Evolutionary conservation across 2,888 invertebrate species (phyloP), one percentile per base, ranked within the genome.

Genomic region (Melangyna quadrimaculata): DNA sequence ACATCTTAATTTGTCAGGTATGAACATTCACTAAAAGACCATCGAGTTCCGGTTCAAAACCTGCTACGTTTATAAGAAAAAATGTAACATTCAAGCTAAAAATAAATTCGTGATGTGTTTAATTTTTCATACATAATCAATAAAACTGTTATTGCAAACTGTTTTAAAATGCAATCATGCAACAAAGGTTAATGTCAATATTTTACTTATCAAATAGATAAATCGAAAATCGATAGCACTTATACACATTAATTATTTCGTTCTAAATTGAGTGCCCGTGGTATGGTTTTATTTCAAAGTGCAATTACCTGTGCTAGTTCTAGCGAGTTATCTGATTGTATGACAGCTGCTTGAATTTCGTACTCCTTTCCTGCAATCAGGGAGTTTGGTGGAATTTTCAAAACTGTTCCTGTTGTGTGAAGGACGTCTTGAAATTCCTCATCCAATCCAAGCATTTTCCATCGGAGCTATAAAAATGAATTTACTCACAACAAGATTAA

Each of bases 381-480:
- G 1, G 87, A 83, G 35, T 88, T 88, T 22, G 88, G 65, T 40
- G 89, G 88, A 69, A 89, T 69, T 35, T 80, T 78, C 32, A 89
- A 73, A 2, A 72, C 77, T 7, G 55, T 69, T 27, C 83, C 80
- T 10, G 88, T 88, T 14, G 87, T 88, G 17, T 81, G 88, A 27
- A 87, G 82, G 43, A 88, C 72, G 3, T 87, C 87, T 55, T 87
- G 82, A 51, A 88, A 88, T 14, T 87, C 87, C 7, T 88, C 88
- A 7, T 88, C 88, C 43, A 88, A 83, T 27, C 87, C 88, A 8
- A 79, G 74, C 75, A 89, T 81, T 84, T 87, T 88, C 89, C 89
- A 89, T 10, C 73, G 78, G 14, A 87, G 10, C 87, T 87, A 10
- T 4, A 43, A 19, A 32, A 24, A n/a, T 61, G 0, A 5, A 3